Evolutionary conservation across 2,888 invertebrate genomes (phyloP), one percentile per base, ranked within the genome.

Genomic region (Penaeus monodon): DNA sequence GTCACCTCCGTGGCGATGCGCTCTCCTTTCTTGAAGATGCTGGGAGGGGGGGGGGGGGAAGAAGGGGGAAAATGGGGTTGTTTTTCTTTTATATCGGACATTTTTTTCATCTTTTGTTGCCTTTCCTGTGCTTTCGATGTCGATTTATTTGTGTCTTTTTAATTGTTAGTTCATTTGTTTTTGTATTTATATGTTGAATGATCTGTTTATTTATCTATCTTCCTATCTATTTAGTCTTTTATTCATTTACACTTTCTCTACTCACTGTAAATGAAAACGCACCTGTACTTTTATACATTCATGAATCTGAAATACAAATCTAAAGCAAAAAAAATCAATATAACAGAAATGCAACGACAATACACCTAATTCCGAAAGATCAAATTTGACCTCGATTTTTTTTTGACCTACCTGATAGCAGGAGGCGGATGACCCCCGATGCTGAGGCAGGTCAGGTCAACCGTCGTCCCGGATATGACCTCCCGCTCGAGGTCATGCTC

Each of bases 381-480:
- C 12, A 73, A 27, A 73, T 33, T 38, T 73, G 27, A 73, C 27
- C 38, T 73, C 27, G n/a, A 29, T 29, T 24, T 27, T 38, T 27
- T 73, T 17, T 33, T 97, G 93, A 95, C 98, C 99, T 98, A 99
- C 22, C 96, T 96, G 84, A 99, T 93, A 4, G 96, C 96, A 3
- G 99, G 97, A 84, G 97, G 93, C 20, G 99, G 99, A 93, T 99
- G 98, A 79, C 99, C 99, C 27, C 98, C 98, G 22, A 96, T 95
- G 12, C 98, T 97, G 79, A 96, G 96, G 92, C 99, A 99, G 76
- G 96, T 95, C 91, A 99, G 94, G 92, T 96, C 96, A 92, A 97
- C 96, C 7, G 96, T 94, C 0, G 96, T 96, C 20, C 98, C 98
- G 33, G 97, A 96, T 57, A 88, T 73, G 49, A 84, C 76, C 65